A percentile compares a stretch with the other conserved stretches of the same genome.
These are phyloP conservation scores for Ferdinandea cuprea DNA, from an alignment of 2,888 invertebrate species.

Conservation along the genomic window DNA sequence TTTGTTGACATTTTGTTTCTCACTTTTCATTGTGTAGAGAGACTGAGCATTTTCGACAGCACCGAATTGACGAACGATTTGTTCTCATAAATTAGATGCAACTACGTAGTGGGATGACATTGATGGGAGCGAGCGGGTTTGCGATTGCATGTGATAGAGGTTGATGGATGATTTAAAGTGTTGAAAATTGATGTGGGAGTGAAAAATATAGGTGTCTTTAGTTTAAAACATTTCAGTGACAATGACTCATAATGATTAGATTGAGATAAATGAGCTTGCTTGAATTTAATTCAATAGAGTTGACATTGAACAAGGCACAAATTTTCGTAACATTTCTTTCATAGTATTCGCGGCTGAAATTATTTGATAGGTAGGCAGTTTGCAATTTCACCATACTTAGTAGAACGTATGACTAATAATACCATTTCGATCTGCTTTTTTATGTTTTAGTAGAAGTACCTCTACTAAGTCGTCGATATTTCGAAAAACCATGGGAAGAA, in stretches of 20 bases:
- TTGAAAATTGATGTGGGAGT: slow-evolving; percentile 4
- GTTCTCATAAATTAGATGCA: slow-evolving; percentile 58
- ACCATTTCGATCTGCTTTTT: too few relatives aligned
- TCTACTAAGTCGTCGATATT: too few relatives aligned
- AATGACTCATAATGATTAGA: neutral
- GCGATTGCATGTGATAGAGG: neutral
- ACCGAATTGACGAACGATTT: slow-evolving; percentile 46
- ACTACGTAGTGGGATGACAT: slow-evolving; percentile 10
- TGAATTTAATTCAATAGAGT: too few relatives aligned
- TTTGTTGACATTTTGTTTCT: slow-evolving; percentile 40
- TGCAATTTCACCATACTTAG: too few relatives aligned
- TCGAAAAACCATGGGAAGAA: too few relatives aligned
- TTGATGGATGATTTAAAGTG: slow-evolving; percentile 23
- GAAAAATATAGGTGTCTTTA: neutral
- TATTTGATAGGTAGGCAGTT: too few relatives aligned
- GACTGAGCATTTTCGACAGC: neutral
- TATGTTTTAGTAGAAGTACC: too few relatives aligned
- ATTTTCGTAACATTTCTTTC: too few relatives aligned
- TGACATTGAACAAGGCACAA: too few relatives aligned
- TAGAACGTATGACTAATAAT: too few relatives aligned
- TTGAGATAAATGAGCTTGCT: too few relatives aligned
- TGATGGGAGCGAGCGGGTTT: neutral
- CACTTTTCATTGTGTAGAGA: slow-evolving; percentile 36
- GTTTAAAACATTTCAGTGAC: neutral
- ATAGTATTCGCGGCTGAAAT: too few relatives aligned